phyloP scores from a whole-genome alignment of 2,797 vertebrate species.

The Syncerus caffer region DNA sequence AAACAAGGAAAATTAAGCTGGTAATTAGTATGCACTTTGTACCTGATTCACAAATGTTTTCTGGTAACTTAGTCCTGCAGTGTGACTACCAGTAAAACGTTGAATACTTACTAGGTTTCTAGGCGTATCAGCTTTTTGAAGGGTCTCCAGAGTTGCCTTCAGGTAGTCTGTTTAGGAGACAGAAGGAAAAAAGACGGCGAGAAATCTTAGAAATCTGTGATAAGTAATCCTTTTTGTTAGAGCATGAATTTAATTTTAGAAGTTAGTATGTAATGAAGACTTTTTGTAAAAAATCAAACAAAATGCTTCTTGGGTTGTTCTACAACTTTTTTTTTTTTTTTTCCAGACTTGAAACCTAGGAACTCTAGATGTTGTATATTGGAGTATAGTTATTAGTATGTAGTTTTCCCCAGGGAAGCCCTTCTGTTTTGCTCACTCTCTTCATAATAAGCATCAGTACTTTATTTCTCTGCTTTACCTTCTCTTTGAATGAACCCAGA shows the following conservation, averaged over 20 bases:
- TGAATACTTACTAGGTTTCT: background rate
- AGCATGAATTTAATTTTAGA: background rate
- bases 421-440: background rate
- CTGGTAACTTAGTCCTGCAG: background rate
- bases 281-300: background rate
- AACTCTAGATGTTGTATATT: background rate
- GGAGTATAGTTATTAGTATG: background rate
- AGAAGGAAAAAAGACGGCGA: background rate
- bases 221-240: background rate
- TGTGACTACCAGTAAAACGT: background rate
- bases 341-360: background rate
- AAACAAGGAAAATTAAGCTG: constrained; percentile 6
- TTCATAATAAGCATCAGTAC: background rate
- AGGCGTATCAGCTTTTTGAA: constrained; percentile 28
- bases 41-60: background rate
- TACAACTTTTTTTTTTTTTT: background rate
- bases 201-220: background rate
- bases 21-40: background rate
- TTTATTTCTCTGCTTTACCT: background rate
- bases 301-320: background rate
- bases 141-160: background rate
- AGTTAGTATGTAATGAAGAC: background rate
- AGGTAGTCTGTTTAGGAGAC: background rate
- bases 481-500: background rate
- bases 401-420: background rate